Percentiles rank a stretch among this genome's conserved stretches.
phyloP scores from a whole-genome alignment of 1,140 invertebrate genomes.

The Aplysia californica region DNA sequence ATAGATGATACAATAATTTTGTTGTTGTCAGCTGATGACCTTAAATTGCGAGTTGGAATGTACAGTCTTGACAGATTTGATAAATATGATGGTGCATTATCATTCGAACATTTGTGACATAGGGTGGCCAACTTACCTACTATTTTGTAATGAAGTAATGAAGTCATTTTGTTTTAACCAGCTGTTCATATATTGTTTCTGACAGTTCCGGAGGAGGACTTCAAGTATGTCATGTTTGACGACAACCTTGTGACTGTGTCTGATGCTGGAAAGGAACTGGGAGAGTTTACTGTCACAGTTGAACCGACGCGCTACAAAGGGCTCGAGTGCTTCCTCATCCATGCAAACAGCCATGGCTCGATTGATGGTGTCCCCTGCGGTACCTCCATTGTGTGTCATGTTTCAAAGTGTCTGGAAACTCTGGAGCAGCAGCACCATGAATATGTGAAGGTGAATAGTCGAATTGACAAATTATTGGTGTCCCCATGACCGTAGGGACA shows the following conservation, averaged over 20 bases:
- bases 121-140: no score
- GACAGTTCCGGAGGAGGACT: slow-evolving; percentile 60
- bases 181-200: slow-evolving; percentile 18
- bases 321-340: slow-evolving; percentile 63
- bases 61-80: no score
- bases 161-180: not conserved
- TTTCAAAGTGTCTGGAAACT: slow-evolving; percentile 63
- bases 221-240: slow-evolving; percentile 64
- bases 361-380: slow-evolving; percentile 67
- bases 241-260: slow-evolving; percentile 65
- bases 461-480: no score
- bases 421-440: slow-evolving; percentile 68
- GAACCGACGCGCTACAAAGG: slow-evolving; percentile 54
- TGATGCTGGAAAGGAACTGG: slow-evolving; percentile 65
- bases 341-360: slow-evolving; percentile 66
- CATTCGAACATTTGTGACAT: no score
- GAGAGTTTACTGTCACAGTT: slow-evolving; percentile 64
- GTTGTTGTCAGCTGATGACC: no score
- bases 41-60: no score
- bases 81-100: no score
- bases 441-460: slow-evolving; percentile 64
- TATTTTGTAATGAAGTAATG: not conserved
- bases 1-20: no score
- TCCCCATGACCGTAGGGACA: no score
- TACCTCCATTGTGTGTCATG: slow-evolving; percentile 65